Base-by-base conservation (phyloP, 2,797 vertebrate species). In the Manis javanica region DNA sequence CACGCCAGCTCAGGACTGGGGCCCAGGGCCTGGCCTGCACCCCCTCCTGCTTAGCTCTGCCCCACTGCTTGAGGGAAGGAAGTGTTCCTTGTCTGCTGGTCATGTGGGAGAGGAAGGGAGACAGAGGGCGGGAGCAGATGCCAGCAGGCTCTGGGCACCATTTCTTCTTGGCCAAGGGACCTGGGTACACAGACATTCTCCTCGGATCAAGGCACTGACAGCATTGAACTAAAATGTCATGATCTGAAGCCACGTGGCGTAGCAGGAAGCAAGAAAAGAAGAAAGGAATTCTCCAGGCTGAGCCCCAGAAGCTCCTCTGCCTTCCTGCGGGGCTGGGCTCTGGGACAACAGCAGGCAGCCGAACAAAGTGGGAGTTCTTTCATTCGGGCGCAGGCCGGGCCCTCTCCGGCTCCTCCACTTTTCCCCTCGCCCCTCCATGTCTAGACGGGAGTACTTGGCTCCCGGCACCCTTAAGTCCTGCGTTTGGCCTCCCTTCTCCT, bases 121-220 rank as follows among this genome's bases (percentile, higher is more conserved):
- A 72, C 57, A 4, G 51, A 4, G 51, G 91, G 79, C 57, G 24
- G 34, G 42, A n/a, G 75, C 59, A 87, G 94, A 86, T 84, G 97
- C 96, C 96, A 96, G 92, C 31, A 1, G 91, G 71, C 72, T 92
- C 90, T 0, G 53, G 95, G 88, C 88, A 97, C 75, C 2, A 5
- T 34, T 81, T 66, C 92, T 92, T 97, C 74, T 97, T 98, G 97
- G 97, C 96, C 89, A 61, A 77, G 94, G 64, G 34, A 89, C 42
- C 82, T 2, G 69, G 69, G 88, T 12, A 94, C 92, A 97, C 77
- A 96, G 92, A 95, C 72, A 87, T 95, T 91, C 90, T 82, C 78
- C 53, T 94, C 69, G 64, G 83, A 89, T 74, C 93, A 89, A 96
- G 86, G 92, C 95, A n/a, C 86, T 96, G 97, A 97, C 96, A 94